Percentiles rank a stretch among this genome's conserved stretches.
These are phyloP conservation scores for Drosophila lacteicornis DNA, from an alignment of 1,140 invertebrate species.

Conservation along the genomic window DNA sequence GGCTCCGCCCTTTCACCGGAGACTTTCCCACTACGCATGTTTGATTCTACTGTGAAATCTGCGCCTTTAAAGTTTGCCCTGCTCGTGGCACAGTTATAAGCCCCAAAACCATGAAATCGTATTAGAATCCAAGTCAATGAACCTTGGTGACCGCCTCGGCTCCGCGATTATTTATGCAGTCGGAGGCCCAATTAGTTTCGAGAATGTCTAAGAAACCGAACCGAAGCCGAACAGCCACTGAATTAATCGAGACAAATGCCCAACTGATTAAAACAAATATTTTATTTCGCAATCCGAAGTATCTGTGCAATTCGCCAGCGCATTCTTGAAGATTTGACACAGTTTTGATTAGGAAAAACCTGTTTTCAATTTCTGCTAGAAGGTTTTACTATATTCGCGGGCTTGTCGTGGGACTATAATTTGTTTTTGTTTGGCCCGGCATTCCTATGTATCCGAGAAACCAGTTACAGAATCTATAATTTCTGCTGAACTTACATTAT, in stretches of 20 bases:
- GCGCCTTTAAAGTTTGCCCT: not conserved
- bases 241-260: conserved; percentile 44
- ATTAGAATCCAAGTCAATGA: conserved; percentile 53
- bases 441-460: conserved; percentile 22
- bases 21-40: conserved; percentile 30
- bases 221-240: conserved; percentile 17
- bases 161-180: conserved; percentile 48
- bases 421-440: conserved; percentile 21
- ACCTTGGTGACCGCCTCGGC: conserved; percentile 27
- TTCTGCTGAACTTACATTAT: conserved; percentile 27
- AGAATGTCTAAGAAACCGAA: conserved; percentile 29
- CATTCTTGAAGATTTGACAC: conserved; percentile 65
- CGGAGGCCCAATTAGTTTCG: conserved; percentile 66
- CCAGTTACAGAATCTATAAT: conserved; percentile 46
- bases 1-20: conserved; percentile 23
- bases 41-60: conserved; percentile 13
- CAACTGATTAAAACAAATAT: conserved; percentile 51
- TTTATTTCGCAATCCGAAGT: conserved; percentile 46
- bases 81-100: conserved; percentile 51
- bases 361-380: conserved; percentile 49
- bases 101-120: conserved; percentile 51
- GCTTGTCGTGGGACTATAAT: conserved; percentile 21
- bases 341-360: conserved; percentile 56
- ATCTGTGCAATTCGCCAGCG: conserved; percentile 53
- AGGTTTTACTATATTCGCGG: conserved; percentile 14